A percentile compares a stretch with the other conserved stretches of the same genome.
Evolutionary conservation across 1,140 invertebrate species (phyloP).

Genomic region (Rhyacophila brunnea): DNA sequence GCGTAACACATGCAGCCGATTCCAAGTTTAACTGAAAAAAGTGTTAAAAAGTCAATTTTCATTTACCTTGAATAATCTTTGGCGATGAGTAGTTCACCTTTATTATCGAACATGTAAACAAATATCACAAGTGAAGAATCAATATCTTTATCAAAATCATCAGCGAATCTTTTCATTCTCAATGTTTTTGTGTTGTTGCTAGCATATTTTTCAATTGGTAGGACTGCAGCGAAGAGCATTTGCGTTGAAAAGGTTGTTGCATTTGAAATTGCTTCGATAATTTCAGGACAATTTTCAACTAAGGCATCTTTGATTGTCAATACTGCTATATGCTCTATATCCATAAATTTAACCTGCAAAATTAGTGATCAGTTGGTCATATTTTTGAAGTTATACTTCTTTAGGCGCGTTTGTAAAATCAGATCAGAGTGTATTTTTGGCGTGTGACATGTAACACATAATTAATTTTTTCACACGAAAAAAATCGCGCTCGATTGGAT

Average conservation of each 20-base stretch:
- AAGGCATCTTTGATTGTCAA: constrained; percentile 22
- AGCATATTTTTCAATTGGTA: constrained; percentile 14
- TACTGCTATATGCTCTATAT: constrained; percentile 28
- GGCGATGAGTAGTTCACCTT: constrained; percentile 23
- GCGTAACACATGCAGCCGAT: too few relatives aligned
- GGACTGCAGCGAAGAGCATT: constrained; percentile 13
- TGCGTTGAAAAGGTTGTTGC: constrained; percentile 4
- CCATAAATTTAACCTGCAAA: constrained; percentile 36
- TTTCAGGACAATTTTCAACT: constrained; percentile 26
- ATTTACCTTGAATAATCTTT: constrained; percentile 25
- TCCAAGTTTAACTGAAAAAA: too few relatives aligned
- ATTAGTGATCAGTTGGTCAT: too few relatives aligned
- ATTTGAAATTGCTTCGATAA: constrained; percentile 15
- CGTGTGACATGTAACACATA: too few relatives aligned
- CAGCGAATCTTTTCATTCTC: not conserved
- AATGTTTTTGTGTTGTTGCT: not conserved
- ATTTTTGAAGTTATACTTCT: too few relatives aligned
- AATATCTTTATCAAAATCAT: constrained; percentile 3
- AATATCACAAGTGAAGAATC: constrained; percentile 26
- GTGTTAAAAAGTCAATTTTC: not conserved
- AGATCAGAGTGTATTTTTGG: too few relatives aligned
- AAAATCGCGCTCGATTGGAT: too few relatives aligned
- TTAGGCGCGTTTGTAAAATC: too few relatives aligned
- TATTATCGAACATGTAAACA: constrained; percentile 29
- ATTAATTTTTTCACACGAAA: too few relatives aligned